A percentile compares a stretch with the other conserved stretches of the same genome.
phyloP scores from a whole-genome alignment of 2,113 vertebrate species.

The Fulmarus glacialis region DNA sequence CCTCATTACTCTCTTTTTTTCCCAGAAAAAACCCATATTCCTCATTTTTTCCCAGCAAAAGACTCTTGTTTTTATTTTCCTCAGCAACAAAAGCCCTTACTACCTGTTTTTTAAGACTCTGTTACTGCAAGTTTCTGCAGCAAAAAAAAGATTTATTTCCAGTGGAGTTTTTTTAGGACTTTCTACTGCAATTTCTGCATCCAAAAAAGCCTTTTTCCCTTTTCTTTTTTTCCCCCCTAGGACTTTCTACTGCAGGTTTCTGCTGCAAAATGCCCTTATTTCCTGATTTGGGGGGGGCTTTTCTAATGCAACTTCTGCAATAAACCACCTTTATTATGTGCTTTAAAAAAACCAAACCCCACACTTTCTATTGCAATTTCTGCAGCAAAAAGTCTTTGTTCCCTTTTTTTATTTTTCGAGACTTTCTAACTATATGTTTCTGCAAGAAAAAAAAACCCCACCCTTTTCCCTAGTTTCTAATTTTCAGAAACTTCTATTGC shows the following conservation, averaged over 20 bases:
- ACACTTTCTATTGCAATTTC: neutral
- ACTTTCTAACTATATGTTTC: too few species aligned
- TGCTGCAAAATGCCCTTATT: neutral
- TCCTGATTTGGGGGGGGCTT: neutral
- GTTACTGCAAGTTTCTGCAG: neutral
- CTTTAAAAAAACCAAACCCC: neutral
- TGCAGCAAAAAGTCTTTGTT: neutral
- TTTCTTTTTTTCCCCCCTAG: neutral
- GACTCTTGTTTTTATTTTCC: neutral
- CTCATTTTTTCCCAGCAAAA: neutral
- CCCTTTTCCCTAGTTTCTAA: neutral
- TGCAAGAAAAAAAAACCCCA: neutral
- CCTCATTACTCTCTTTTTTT: too few species aligned
- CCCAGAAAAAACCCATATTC: neutral
- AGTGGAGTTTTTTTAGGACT: neutral
- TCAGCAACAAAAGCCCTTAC: too few species aligned
- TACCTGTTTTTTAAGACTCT: neutral
- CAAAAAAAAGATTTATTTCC: too few species aligned
- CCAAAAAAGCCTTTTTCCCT: neutral
- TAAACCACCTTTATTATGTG: neutral
- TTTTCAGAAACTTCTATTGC: neutral
- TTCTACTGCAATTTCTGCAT: neutral
- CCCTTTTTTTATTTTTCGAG: neutral
- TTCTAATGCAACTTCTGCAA: neutral
- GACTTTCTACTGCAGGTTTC: neutral